Evolutionary conservation across 1,140 invertebrate species (phyloP).

Genomic region (Ips typographus): DNA sequence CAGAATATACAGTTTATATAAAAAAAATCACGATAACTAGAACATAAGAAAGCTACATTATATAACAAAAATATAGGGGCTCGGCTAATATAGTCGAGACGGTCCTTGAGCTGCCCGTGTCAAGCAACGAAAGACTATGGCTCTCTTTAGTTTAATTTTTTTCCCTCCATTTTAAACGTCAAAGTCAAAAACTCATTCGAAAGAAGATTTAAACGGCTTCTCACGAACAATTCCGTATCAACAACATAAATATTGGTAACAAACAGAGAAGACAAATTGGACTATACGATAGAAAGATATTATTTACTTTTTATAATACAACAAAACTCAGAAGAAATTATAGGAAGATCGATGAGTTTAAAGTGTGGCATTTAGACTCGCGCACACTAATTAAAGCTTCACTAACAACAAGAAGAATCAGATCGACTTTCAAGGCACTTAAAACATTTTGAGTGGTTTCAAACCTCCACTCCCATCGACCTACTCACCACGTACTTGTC

Average conservation of each 20-base stretch:
- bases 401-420: conserved; percentile 11
- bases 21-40: conserved; percentile 40
- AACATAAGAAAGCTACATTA: conserved; percentile 37
- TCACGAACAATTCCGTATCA: conserved; percentile 33
- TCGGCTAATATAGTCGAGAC: conserved; percentile 48
- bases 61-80: conserved; percentile 41
- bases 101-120: not conserved
- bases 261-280: not conserved
- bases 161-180: conserved; percentile 8
- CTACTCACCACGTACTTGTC: conserved; percentile 70
- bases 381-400: not conserved
- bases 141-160: not conserved
- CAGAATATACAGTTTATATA: conserved; percentile 47
- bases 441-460: conserved; percentile 34
- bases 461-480: conserved; percentile 69
- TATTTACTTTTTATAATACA: no score
- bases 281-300: no score
- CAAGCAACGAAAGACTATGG: conserved; percentile 31
- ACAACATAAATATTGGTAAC: conserved; percentile 33
- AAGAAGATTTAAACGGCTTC: conserved; percentile 24
- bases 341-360: no score
- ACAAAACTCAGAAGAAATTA: no score
- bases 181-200: conserved; percentile 24
- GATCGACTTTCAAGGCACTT: no score
- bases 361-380: conserved; percentile 7